phyloP scores from a whole-genome alignment of 2,888 invertebrate genomes.

The Antheraea assamensis region DNA sequence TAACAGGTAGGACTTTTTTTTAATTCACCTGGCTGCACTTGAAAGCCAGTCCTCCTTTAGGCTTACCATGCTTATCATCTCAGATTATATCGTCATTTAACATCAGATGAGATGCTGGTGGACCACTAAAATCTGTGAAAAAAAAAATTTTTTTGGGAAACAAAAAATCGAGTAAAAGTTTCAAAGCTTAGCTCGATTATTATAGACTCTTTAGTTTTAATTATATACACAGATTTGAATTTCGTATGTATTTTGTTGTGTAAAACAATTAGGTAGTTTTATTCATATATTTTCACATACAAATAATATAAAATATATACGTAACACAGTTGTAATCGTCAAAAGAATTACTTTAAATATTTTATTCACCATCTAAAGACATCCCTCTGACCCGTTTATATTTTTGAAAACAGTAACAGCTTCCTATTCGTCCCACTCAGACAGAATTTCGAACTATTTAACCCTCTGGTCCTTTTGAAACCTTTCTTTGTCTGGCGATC shows the following conservation, averaged over 20 bases:
- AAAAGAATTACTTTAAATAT: not conserved
- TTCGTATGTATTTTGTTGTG: not conserved
- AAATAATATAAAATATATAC: not conserved
- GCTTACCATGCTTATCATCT: no score
- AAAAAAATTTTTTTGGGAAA: no score
- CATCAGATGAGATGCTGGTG: no score
- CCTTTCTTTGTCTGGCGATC: constrained; percentile 54
- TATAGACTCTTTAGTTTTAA: no score
- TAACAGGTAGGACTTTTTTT: no score
- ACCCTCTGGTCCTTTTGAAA: constrained; percentile 51
- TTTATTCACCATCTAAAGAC: not conserved
- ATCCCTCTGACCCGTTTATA: constrained; percentile 25
- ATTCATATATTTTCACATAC: not conserved
- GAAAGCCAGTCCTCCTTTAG: no score
- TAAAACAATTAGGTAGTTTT: not conserved
- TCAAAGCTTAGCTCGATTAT: no score
- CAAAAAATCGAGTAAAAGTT: no score
- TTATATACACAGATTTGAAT: not conserved
- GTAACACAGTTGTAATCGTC: not conserved
- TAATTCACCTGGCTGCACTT: no score
- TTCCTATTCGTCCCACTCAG: constrained; percentile 30
- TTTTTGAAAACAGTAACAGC: constrained; percentile 18
- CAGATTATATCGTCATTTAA: no score
- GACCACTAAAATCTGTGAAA: no score
- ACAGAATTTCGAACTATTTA: constrained; percentile 50